Base-by-base conservation (phyloP, 2,113 vertebrate genomes). In the Sialia sialis region DNA sequence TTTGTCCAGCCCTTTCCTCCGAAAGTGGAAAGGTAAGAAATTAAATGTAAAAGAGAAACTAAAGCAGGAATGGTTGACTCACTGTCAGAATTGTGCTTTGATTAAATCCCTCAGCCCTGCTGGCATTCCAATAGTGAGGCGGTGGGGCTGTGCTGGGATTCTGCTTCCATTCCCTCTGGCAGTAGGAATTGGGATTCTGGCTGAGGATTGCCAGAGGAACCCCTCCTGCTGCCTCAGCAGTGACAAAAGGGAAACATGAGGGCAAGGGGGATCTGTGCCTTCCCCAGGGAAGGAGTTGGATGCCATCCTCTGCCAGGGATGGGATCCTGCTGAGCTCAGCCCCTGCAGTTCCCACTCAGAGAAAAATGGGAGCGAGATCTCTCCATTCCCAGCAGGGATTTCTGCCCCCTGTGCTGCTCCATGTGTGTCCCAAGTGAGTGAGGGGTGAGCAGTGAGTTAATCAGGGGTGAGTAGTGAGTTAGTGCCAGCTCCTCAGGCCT, bases 11-110 rank as follows among this genome's bases (percentile, higher is more conserved):
- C 74, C 96, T 25, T 99, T 99, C 8, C 98, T 99, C 56, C 98
- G 91, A 55, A 99, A 99, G 84, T 99, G 99, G 99, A 98, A 96
- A 73, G 98, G 99, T 98, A 90, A 46, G 93, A 59, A 85, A 54
- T 13, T 3, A 2, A 26, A 39, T 27, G 41, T 12, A 6, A 26
- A 69, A 69, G 26, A 67, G 7, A 58, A 72, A 39, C 21, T 41
- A 8, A 64, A 58, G 46, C 41, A 8, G 8, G 30, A 38, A 4
- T 59, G 55, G 14, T 43, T 58, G 10, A 66, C n/a, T 70, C 29
- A 22, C 16, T 36, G 15, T 21, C 39, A 16, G 6, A 25, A n/a
- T 29, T 1, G 7, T 55, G 11, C 54, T 67, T 66, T 6, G 39
- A 55, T 46, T 30, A n/a, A 55, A 59, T 34, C 38, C 51, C 51